Conservation (phyloP, 2,113 vertebrate species). For the Scomber colias region DNA sequence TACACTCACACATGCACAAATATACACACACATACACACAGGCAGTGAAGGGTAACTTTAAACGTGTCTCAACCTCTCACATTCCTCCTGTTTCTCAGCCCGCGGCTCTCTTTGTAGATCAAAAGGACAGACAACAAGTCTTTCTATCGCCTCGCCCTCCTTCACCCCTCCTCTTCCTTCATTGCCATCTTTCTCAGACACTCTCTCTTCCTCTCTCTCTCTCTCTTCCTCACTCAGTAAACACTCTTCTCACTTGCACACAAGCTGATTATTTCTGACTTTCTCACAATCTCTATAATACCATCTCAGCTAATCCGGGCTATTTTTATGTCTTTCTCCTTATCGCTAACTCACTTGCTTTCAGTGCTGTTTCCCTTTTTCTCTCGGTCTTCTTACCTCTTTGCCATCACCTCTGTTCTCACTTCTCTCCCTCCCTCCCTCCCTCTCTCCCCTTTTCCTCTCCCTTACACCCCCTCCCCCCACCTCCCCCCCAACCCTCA, state of each 20-base stretch:
- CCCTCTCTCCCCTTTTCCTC: constrained; percentile 33
- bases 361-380: background rate
- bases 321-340: constrained; percentile 30
- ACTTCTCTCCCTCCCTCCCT: constrained; percentile 47
- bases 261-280: background rate
- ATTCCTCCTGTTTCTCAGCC: constrained; percentile 76
- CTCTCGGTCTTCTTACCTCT: constrained; percentile 16
- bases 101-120: constrained; percentile 75
- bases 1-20: constrained; percentile 11
- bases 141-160: constrained; percentile 59
- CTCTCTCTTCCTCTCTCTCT: constrained; percentile 50
- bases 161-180: constrained; percentile 53
- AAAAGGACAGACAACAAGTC: constrained; percentile 73
- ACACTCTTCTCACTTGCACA: constrained; percentile 21
- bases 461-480: background rate
- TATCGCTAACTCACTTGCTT: constrained; percentile 21
- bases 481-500: too few relatives aligned
- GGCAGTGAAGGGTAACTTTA: constrained; percentile 66
- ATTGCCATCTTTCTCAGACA: constrained; percentile 52
- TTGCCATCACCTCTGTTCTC: constrained; percentile 62
- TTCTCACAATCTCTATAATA: constrained; percentile 6
- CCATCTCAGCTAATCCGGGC: background rate
- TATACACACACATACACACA: constrained; percentile 5
- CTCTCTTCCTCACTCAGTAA: constrained; percentile 27
- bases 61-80: constrained; percentile 77